Percentiles rank a stretch among this genome's conserved stretches.
phyloP scores from a whole-genome alignment of 1,140 invertebrate genomes.

The Hypsibius dujardini region DNA sequence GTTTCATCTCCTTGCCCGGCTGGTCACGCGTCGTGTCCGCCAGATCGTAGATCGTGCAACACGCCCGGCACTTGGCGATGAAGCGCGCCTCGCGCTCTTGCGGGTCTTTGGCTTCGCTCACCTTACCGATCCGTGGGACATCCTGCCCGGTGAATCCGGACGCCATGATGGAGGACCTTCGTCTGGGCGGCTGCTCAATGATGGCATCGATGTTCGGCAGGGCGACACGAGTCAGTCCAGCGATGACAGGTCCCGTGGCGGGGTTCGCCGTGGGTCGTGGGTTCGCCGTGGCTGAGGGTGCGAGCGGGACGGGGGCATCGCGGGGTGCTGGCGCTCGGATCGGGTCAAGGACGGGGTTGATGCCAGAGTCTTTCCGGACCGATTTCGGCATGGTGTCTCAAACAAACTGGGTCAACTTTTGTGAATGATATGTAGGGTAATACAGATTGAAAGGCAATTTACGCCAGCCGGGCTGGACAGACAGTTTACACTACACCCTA shows the following conservation, averaged over 20 bases:
- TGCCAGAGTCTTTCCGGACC: not conserved
- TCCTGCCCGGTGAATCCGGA: not conserved
- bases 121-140: not conserved
- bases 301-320: not conserved
- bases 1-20: not conserved
- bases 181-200: not conserved
- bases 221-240: not conserved
- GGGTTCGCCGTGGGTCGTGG: too few species aligned
- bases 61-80: not conserved
- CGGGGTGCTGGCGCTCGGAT: not conserved
- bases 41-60: not conserved
- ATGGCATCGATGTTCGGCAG: constrained; percentile 1
- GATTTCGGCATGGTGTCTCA: too few species aligned
- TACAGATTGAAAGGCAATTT: too few species aligned
- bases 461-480: too few species aligned
- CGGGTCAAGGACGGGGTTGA: not conserved
- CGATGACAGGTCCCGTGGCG: too few species aligned
- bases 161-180: not conserved
- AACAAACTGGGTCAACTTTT: too few species aligned
- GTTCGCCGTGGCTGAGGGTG: not conserved
- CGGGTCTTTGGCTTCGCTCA: not conserved
- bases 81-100: not conserved
- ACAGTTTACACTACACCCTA: too few species aligned
- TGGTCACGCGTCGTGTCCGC: not conserved
- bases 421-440: too few species aligned